Evolutionary conservation across 1,140 invertebrate genomes (phyloP), one percentile per base, ranked within the genome.

Genomic region (Helicoverpa armigera): DNA sequence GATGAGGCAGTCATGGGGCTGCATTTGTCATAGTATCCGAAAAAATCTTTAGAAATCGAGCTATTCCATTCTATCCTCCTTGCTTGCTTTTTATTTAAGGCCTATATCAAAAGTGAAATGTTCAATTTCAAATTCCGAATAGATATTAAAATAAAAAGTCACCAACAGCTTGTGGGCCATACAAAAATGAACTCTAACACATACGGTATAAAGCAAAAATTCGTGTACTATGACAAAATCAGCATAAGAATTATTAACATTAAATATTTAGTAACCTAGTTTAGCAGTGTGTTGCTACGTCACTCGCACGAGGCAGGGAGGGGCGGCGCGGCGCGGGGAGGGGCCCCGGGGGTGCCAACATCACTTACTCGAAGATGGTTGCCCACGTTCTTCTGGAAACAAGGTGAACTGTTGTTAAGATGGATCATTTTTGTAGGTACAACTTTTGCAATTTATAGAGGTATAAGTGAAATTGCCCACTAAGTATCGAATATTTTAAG

Each of bases 341-440:
- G 50, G 54, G 31, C 29, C 54, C 50, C 58, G 60, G 56, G 43
- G 43, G 61, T 48, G 63, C 84, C 79, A 53, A 61, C 81, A 88
- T 89, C 91, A 92, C 90, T 92, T 90, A 82, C 91, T 91, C 50
- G 90, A 88, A 0, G 91, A 88, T 0, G 91, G 89, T 60, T 91
- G 88, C 0, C 82, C 88, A 54, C 87, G 87, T 86, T 89, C 86
- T 85, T 86, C 85, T 88, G 85, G 79, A 86, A 48, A 80, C 2
- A 65, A 4, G 18, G 9, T 11, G 2, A 50, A 48, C n/a, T n/a
- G n/a, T n/a, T n/a, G n/a, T n/a, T n/a, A n/a, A n/a, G n/a, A n/a
- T n/a, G n/a, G n/a, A n/a, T n/a, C n/a, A n/a, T n/a, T n/a, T n/a
- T n/a, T n/a, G n/a, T n/a, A n/a, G n/a, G n/a, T n/a, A n/a, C n/a